These are phyloP conservation scores for Rhodinocichla rosea DNA, from an alignment of 2,113 vertebrate genomes.

Conservation along the genomic window DNA sequence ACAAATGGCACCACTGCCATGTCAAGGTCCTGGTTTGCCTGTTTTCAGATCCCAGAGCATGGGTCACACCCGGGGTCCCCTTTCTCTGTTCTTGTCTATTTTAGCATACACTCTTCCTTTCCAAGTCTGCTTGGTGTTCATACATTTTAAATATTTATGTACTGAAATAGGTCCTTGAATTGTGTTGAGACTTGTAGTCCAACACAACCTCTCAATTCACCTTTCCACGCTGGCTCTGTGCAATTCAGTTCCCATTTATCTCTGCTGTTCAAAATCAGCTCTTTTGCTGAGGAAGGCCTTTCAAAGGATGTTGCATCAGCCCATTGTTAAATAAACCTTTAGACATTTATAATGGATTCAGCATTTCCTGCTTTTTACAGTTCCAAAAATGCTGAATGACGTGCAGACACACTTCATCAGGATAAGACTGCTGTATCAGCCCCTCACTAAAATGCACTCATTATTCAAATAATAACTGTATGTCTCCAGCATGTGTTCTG, in stretches of 20 bases:
- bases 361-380: slow-evolving; percentile 54
- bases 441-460: slow-evolving; percentile 49
- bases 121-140: not conserved
- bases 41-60: not conserved
- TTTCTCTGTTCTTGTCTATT: not conserved
- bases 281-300: slow-evolving; percentile 56
- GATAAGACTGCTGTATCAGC: slow-evolving; percentile 62
- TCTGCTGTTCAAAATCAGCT: slow-evolving; percentile 37
- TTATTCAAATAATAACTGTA: slow-evolving; percentile 59
- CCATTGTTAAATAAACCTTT: slow-evolving; percentile 64
- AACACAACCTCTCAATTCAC: slow-evolving; percentile 34
- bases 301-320: slow-evolving; percentile 58
- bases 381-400: slow-evolving; percentile 58
- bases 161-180: slow-evolving; percentile 39
- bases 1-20: not conserved
- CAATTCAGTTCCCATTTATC: slow-evolving; percentile 58
- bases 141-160: slow-evolving; percentile 42
- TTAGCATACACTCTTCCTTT: not conserved
- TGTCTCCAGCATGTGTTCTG: slow-evolving; percentile 52
- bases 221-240: not conserved
- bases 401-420: slow-evolving; percentile 58
- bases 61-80: not conserved
- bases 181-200: slow-evolving; percentile 10
- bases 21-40: not conserved
- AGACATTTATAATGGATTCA: slow-evolving; percentile 58